Conservation (phyloP, 2,113 vertebrate genomes). For the Macrotus californicus region DNA sequence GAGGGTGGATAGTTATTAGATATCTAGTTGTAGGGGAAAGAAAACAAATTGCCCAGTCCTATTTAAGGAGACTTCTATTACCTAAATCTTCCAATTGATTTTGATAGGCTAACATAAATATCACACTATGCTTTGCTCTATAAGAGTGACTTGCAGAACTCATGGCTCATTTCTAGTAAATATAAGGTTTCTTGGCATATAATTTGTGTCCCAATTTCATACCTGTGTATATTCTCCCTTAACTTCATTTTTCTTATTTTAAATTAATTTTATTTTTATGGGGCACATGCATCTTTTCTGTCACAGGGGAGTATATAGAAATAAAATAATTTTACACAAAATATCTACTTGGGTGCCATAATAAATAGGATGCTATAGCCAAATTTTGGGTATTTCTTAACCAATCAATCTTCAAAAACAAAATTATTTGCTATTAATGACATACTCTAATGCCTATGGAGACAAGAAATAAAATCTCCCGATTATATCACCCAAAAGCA, state of each 20-base stretch:
- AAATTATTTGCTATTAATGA: background rate
- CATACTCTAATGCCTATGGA: background rate
- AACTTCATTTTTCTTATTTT: background rate
- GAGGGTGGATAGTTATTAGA: background rate
- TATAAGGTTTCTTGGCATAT: background rate
- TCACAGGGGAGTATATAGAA: background rate
- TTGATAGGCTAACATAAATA: background rate
- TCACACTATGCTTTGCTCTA: background rate
- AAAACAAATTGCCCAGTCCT: conserved; percentile 1
- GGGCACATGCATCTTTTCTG: background rate
- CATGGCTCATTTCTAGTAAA: background rate
- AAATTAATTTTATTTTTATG: conserved; percentile 10
- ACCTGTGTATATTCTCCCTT: background rate
- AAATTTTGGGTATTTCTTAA: background rate
- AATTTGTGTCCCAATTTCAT: background rate
- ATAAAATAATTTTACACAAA: background rate
- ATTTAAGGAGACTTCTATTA: background rate
- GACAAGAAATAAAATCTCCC: background rate
- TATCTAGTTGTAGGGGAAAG: background rate
- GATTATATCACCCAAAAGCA: background rate
- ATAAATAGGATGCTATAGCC: background rate
- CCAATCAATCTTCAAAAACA: background rate
- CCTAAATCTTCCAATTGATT: conserved; percentile 28
- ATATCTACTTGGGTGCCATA: background rate
- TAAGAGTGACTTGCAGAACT: background rate